Evolutionary conservation across 2,797 vertebrate genomes (phyloP).

Genomic region (Cyclura pinguis): DNA sequence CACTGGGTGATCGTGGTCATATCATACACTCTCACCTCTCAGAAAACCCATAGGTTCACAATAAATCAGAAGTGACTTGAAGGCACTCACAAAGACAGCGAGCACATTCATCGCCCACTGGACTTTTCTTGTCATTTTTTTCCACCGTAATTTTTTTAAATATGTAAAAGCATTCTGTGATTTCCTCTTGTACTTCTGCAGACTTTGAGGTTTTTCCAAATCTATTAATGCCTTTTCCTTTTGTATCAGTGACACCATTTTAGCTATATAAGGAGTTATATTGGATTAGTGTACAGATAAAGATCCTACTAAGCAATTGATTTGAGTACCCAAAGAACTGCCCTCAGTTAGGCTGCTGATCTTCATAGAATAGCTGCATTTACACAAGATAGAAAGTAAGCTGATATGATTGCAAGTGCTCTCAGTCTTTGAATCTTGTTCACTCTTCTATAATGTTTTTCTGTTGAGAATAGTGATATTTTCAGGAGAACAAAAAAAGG

Average conservation of each 20-base stretch:
- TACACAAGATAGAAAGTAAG: background rate
- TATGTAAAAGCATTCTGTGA: background rate
- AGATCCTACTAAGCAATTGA: background rate
- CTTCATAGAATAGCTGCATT: background rate
- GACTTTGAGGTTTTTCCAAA: background rate
- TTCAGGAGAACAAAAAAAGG: background rate
- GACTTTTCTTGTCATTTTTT: background rate
- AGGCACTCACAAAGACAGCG: too few relatives aligned
- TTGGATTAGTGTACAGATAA: background rate
- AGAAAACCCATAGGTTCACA: too few relatives aligned
- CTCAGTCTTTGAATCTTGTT: background rate
- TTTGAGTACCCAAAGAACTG: background rate
- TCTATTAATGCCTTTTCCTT: background rate
- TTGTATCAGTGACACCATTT: background rate
- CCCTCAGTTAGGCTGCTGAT: too few relatives aligned
- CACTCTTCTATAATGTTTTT: background rate
- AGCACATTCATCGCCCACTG: background rate
- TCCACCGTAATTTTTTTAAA: background rate
- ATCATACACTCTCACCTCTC: too few relatives aligned
- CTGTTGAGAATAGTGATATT: background rate
- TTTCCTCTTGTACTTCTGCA: background rate
- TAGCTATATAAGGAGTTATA: background rate
- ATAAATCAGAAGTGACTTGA: too few relatives aligned
- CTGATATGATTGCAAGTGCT: background rate
- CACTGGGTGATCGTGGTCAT: too few relatives aligned